Evolutionary conservation across 2,113 vertebrate genomes (phyloP).

Genomic region (Myiozetetes cayanensis): DNA sequence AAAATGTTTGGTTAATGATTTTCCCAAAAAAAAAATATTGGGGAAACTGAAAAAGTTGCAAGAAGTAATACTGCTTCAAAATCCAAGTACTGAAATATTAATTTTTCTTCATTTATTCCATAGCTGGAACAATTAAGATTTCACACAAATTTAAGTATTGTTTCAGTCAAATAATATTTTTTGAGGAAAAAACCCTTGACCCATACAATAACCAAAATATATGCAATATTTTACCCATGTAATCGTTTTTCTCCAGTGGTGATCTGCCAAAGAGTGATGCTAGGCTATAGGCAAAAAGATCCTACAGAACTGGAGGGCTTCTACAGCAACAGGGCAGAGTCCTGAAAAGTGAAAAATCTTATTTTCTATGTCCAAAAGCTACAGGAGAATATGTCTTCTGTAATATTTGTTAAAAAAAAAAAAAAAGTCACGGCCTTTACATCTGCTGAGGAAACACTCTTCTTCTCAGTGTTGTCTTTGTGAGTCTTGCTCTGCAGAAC

Average conservation of each 20-base stretch:
- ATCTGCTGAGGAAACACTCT: constrained; percentile 10
- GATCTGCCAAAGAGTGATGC: neutral
- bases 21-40: neutral
- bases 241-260: neutral
- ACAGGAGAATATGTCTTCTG: neutral
- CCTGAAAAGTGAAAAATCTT: neutral
- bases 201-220: neutral
- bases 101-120: neutral
- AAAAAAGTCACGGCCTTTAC: neutral
- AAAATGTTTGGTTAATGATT: neutral
- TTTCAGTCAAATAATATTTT: neutral
- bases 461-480: neutral
- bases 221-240: neutral
- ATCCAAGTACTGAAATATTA: neutral
- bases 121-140: neutral
- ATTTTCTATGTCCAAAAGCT: neutral
- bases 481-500: constrained; percentile 20
- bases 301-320: neutral
- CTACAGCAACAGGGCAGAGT: neutral
- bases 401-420: neutral
- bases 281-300: neutral
- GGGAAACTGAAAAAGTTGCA: neutral
- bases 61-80: neutral
- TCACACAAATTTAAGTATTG: neutral
- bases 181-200: neutral